phyloP scores from a whole-genome alignment of 2,113 vertebrate species.

The Mobula birostris region DNA sequence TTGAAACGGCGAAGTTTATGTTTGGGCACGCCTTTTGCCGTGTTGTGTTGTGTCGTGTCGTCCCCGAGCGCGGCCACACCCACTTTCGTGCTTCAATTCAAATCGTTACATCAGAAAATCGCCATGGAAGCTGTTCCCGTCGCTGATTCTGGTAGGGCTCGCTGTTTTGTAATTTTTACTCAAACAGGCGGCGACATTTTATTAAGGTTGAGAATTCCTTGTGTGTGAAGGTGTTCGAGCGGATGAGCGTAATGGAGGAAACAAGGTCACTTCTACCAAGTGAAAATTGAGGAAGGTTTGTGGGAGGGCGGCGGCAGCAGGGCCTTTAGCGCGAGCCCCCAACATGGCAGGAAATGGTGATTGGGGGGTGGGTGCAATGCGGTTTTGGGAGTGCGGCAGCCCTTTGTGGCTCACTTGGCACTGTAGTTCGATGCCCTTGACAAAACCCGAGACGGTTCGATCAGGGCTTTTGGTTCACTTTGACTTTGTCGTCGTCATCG shows the following conservation, averaged over 20 bases:
- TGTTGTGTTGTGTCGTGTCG: neutral
- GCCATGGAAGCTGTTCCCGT: neutral
- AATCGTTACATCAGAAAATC: neutral
- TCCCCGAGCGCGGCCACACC: neutral
- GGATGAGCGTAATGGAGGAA: neutral
- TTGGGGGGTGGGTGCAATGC: too few species aligned
- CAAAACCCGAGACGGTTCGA: too few species aligned
- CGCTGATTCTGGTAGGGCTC: neutral
- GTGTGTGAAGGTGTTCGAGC: neutral
- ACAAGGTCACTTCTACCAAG: neutral
- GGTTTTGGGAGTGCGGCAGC: too few species aligned
- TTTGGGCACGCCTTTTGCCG: neutral
- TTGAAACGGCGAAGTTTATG: too few species aligned
- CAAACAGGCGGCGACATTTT: neutral
- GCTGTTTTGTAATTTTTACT: neutral
- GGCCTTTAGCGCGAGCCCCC: neutral
- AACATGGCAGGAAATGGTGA: neutral
- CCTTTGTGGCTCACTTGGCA: too few species aligned
- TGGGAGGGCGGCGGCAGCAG: neutral
- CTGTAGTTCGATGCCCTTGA: too few species aligned
- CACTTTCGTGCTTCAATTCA: neutral
- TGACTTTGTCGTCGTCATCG: too few species aligned
- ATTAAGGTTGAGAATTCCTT: too few species aligned
- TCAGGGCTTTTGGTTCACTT: too few species aligned
- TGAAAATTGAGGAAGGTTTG: neutral